A percentile compares a stretch with the other conserved stretches of the same genome.
These are phyloP conservation scores for Microplitis deprimator DNA, from an alignment of 2,888 invertebrate genomes.

Conservation along the genomic window DNA sequence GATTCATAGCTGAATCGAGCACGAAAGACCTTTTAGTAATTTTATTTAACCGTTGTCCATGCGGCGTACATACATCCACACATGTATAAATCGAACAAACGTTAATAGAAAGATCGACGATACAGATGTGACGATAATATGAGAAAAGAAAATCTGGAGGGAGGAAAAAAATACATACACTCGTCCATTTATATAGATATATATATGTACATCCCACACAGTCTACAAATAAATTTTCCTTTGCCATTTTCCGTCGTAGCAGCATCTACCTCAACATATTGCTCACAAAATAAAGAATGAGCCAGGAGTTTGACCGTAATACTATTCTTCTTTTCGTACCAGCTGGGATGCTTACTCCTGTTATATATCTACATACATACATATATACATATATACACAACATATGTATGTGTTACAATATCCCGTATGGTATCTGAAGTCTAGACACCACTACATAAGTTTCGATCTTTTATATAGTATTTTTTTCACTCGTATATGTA, in stretches of 20 bases:
- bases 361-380: not conserved
- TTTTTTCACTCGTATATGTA: not conserved
- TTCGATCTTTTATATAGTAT: not conserved
- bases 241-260: constrained; percentile 41
- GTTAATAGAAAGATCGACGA: constrained; percentile 1
- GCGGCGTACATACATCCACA: not conserved
- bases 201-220: constrained; percentile 26
- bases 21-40: not conserved
- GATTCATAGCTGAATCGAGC: not conserved
- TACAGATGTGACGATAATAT: constrained; percentile 1
- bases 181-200: no score
- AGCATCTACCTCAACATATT: constrained; percentile 13
- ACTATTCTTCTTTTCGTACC: constrained; percentile 17
- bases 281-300: constrained; percentile 55
- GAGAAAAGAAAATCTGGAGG: not conserved
- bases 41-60: constrained; percentile 1
- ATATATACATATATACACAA: not conserved
- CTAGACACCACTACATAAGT: not conserved
- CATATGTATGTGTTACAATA: not conserved
- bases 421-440: not conserved
- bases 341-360: constrained; percentile 1
- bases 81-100: not conserved
- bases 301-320: constrained; percentile 47
- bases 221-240: constrained; percentile 58
- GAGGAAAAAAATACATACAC: not conserved